Evolutionary conservation across 2,113 vertebrate genomes (phyloP).

Genomic region (Lepisosteus osseus): DNA sequence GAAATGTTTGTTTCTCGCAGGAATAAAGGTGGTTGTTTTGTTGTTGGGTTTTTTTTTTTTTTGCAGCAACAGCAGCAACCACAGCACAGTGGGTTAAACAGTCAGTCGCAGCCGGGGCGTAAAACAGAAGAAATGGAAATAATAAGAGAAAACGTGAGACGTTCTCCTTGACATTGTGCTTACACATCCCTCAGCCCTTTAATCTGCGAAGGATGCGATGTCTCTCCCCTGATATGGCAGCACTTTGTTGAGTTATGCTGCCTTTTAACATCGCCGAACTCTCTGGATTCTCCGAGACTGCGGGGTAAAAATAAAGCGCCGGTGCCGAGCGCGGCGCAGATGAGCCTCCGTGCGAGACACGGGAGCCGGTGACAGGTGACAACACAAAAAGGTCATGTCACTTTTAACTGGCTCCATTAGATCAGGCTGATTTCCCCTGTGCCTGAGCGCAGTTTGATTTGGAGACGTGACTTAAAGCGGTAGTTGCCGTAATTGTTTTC

Average conservation of each 20-base stretch:
- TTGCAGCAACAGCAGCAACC: neutral
- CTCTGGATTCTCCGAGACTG: constrained; percentile 29
- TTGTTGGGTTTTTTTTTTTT: neutral
- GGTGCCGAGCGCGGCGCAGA: neutral
- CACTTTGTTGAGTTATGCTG: constrained; percentile 21
- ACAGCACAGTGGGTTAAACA: constrained; percentile 13
- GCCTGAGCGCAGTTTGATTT: constrained; percentile 50
- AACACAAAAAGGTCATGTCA: constrained; percentile 97
- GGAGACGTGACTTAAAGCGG: neutral
- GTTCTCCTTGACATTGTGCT: constrained; percentile 7
- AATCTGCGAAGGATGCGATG: constrained; percentile 32
- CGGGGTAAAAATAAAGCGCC: constrained; percentile 4
- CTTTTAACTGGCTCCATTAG: constrained; percentile 93
- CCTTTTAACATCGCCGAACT: neutral
- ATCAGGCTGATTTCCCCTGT: constrained; percentile 93
- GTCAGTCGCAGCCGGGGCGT: neutral
- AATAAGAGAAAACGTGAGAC: constrained; percentile 24
- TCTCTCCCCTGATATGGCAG: constrained; percentile 18
- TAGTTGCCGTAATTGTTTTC: neutral
- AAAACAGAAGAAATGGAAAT: constrained; percentile 18
- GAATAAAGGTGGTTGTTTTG: neutral
- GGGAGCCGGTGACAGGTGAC: constrained; percentile 88
- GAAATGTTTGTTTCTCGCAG: neutral
- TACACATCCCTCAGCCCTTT: constrained; percentile 32
- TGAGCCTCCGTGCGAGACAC: constrained; percentile 60